Base-by-base conservation (phyloP, 2,888 invertebrate genomes). In the Ectobius pallidus region DNA sequence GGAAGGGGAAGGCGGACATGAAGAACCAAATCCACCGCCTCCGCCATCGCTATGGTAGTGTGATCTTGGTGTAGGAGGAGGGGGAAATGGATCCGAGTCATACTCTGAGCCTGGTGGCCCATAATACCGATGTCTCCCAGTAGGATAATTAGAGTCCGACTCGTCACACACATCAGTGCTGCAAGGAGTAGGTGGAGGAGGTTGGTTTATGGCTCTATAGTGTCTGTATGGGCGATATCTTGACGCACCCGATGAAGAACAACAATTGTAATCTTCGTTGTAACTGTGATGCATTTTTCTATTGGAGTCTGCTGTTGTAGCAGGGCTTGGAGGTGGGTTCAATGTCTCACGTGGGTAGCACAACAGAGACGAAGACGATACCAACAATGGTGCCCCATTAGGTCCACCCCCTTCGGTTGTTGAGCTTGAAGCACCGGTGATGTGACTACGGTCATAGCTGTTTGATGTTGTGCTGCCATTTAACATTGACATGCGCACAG, bases 91-190 rank as follows among this genome's bases (percentile, higher is more conserved):
- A 76, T 91, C 91, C 42, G 86, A 87, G 78, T 89, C 88, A 78
- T 89, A 89, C 75, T 87, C 86, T 77, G 87, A 86, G 74, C 90
- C 72, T 2, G 75, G 72, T 27, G 72, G 72, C 6, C 46, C 69
- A 69, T 72, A 75, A 65, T 75, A 75, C 25, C 75, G 27, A 25
- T 63, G 73, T 20, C 73, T 32, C 20, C 71, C 68, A 14, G 65
- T 61, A 3, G 65, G 42, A 78, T 90, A 90, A 80, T 90, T 90
- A 72, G 90, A 90, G 79, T 95, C 95, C 27, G 93, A 93, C 82
- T 95, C 95, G 82, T 95, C 94, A 79, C 95, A 96, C 77, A 96
- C 94, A 78, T 97, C 97, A 42, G 97, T 96, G 77, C 95, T 95
- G 81, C 96, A 97, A 0, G 97, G 97, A 25, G 97, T 97, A 14